Conservation (phyloP, 2,113 vertebrate genomes). For the Pteruthius melanotis region DNA sequence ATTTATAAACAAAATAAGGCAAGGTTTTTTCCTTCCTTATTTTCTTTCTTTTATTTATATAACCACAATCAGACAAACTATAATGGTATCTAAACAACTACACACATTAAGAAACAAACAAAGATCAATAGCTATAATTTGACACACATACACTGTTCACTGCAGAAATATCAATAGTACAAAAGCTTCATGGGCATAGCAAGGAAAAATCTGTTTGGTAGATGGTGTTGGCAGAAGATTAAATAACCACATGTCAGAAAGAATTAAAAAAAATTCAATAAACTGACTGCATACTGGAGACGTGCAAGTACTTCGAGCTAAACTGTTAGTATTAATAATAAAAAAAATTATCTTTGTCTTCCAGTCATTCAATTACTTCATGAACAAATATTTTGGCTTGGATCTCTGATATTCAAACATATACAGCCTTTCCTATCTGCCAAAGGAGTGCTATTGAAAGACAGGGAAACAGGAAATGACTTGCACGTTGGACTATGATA, state of each 20-base stretch:
- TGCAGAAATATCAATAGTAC: slow-evolving; percentile 73
- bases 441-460: slow-evolving; percentile 25
- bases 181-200: slow-evolving; percentile 66
- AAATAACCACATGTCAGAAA: slow-evolving; percentile 69
- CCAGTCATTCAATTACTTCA: slow-evolving; percentile 63
- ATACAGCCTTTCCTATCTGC: slow-evolving; percentile 29
- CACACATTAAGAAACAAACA: slow-evolving; percentile 70
- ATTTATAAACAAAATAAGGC: slow-evolving; percentile 47
- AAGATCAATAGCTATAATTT: slow-evolving; percentile 77
- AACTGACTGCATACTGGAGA: slow-evolving; percentile 51
- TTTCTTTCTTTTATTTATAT: slow-evolving; percentile 61
- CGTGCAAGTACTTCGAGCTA: slow-evolving; percentile 57
- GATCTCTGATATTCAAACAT: slow-evolving; percentile 56
- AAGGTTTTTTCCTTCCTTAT: background rate
- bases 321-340: slow-evolving; percentile 69
- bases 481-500: slow-evolving; percentile 16
- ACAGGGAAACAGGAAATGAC: slow-evolving; percentile 47
- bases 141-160: slow-evolving; percentile 61
- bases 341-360: slow-evolving; percentile 73
- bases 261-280: slow-evolving; percentile 48
- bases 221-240: slow-evolving; percentile 71
- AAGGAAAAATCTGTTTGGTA: slow-evolving; percentile 62
- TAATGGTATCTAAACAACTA: slow-evolving; percentile 67
- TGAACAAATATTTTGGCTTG: slow-evolving; percentile 65
- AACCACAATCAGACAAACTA: slow-evolving; percentile 46